These are phyloP conservation scores for Pygoscelis antarcticus DNA, from an alignment of 2,113 vertebrate species.

Conservation along the genomic window DNA sequence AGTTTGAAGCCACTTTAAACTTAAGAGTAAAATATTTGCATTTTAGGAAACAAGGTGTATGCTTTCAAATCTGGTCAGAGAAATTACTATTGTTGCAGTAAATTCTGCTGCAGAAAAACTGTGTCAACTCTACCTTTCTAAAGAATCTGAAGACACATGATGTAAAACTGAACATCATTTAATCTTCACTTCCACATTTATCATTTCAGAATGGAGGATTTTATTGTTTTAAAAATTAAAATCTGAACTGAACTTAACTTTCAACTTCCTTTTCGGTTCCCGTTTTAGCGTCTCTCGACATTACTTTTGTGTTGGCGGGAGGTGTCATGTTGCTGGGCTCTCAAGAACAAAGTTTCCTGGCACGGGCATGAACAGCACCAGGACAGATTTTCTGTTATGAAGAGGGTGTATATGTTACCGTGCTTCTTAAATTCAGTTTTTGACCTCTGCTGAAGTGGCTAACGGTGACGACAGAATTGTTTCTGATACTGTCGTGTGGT, in stretches of 20 bases:
- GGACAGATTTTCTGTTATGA: neutral
- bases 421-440: neutral
- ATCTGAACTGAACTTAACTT: neutral
- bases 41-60: neutral
- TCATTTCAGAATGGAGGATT: neutral
- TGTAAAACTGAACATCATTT: neutral
- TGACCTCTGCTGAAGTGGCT: neutral
- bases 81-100: neutral
- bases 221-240: neutral
- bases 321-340: neutral
- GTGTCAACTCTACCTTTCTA: neutral
- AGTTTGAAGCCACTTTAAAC: neutral
- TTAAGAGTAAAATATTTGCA: neutral
- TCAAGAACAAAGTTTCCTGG: neutral
- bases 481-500: neutral
- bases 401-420: too few species aligned
- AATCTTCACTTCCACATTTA: neutral
- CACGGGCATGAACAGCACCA: neutral
- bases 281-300: neutral
- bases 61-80: neutral
- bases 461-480: accelerated
- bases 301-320: neutral
- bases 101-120: neutral
- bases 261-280: neutral
- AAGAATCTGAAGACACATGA: neutral